Evolutionary conservation across 2,888 invertebrate species (phyloP), one percentile per base, ranked within the genome.

Genomic region (Papilio elwesi): DNA sequence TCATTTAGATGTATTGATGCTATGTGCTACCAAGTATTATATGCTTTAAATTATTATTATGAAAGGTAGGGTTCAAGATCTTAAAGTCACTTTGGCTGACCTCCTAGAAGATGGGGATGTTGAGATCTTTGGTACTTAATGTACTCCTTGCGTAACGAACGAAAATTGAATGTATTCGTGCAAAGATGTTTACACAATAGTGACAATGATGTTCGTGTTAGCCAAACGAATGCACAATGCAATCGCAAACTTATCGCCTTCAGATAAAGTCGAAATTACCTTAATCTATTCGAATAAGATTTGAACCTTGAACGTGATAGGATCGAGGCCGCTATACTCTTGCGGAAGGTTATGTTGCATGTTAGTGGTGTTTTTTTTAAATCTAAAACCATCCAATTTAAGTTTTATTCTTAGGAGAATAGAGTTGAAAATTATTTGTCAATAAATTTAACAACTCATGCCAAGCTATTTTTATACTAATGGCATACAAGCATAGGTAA

Each of bases 251-350:
- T 49, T 68, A 68, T 47, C 4, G 5, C n/a, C 9, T 57, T 26
- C 0, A 6, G 0, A 71, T 74, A 76, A 66, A 59, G 76, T 68
- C 12, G n/a, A 66, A 47, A 73, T 70, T 76, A 36, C 51, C 36
- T 68, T 69, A 59, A 51, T 47, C 63, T 55, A 13, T 9, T 48
- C 53, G 57, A 47, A 53, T 71, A 64, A 81, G 84, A 84, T 77
- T 82, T 83, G 81, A 88, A 90, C 92, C 92, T 91, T 92, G 92
- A 91, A 87, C 89, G 87, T 89, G 91, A 86, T 86, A 87, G 82
- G 79, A 79, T 81, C 91, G 87, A 92, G 92, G 92, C 82, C 90
- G 70, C 79, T 80, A 76, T 65, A 76, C 75, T 79, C 81, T 81
- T 80, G 80, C 83, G 82, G 90, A 90, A 91, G 90, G 90, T 89